Conservation (phyloP, 2,113 vertebrate genomes). For the Emydocephalus ijimae region DNA sequence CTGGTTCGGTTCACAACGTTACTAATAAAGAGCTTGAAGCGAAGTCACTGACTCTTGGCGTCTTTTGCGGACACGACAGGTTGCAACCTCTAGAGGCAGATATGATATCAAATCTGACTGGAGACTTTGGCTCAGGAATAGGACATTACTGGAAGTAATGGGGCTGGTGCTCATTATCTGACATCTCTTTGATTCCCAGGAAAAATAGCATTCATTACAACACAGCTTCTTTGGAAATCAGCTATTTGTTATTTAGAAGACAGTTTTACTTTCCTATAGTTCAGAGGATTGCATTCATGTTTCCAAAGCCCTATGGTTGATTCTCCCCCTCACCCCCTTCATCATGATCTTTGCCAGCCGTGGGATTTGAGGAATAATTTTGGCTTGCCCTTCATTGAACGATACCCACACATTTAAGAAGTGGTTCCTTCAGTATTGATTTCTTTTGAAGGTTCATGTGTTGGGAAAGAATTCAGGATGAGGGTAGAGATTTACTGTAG, state of each 20-base stretch:
- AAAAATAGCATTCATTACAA: slow-evolving; percentile 27
- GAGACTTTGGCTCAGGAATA: neutral
- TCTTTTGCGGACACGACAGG: no score
- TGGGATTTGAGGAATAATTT: neutral
- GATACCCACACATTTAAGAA: neutral
- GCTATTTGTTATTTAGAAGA: neutral
- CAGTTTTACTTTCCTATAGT: neutral
- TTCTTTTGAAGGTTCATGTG: neutral
- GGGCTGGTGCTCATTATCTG: neutral
- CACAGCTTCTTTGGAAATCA: neutral
- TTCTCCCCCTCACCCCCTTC: no score
- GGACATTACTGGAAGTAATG: neutral
- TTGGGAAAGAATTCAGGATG: neutral
- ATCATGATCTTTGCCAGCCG: neutral
- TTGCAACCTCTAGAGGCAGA: neutral
- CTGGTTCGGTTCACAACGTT: no score
- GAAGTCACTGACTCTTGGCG: no score
- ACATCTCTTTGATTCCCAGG: neutral
- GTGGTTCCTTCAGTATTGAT: neutral
- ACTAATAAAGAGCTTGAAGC: no score
- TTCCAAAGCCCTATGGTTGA: neutral
- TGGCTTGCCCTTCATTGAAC: neutral
- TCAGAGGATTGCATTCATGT: neutral
- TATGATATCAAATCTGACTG: neutral
- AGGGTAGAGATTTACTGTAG: neutral